Evolutionary conservation across 1,140 invertebrate species (phyloP), one percentile per base, ranked within the genome.

Genomic region (Drosophila sechellia): DNA sequence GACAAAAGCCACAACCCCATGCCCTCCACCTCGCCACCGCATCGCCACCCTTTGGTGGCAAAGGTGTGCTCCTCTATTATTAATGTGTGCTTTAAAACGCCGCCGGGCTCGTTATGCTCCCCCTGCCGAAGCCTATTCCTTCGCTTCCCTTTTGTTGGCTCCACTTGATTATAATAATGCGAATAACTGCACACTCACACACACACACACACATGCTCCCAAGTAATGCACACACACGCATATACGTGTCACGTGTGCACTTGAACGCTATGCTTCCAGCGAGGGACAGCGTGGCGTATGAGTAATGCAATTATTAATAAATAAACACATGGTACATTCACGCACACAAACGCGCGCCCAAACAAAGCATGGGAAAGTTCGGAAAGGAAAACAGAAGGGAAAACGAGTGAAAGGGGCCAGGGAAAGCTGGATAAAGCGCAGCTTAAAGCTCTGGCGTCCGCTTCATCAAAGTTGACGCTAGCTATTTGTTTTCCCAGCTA

Each of bases 261-360:
- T 78, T 81, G 68, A 86, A 75, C 75, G 81, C 74, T 37, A 63
- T 53, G 70, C 46, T 75, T 40, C 40, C 61, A 52, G 60, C 45
- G 37, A 22, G 46, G 63, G 54, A 66, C 83, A 58, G 50, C 76
- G 17, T 65, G 79, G 83, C 83, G 83, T 81, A 86, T 86, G 81
- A 87, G 83, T 87, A 86, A 86, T 86, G 75, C 83, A 87, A 87
- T 86, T 79, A 83, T 87, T 83, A 79, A 87, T 87, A 86, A 83
- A 65, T 76, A 72, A 83, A 81, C 79, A 76, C 63, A 25, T 20
- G 34, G 35, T 43, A 31, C 52, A 55, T 15, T 42, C 40, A 54
- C 31, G 35, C 54, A 52, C 49, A 46, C 54, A 48, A 42, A 25
- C 56, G 37, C 56, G 50, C n/a, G 37, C 58, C 37, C 37, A 54